Evolutionary conservation across 2,797 vertebrate genomes (phyloP).

Genomic region (Gymnodraco acuticeps): DNA sequence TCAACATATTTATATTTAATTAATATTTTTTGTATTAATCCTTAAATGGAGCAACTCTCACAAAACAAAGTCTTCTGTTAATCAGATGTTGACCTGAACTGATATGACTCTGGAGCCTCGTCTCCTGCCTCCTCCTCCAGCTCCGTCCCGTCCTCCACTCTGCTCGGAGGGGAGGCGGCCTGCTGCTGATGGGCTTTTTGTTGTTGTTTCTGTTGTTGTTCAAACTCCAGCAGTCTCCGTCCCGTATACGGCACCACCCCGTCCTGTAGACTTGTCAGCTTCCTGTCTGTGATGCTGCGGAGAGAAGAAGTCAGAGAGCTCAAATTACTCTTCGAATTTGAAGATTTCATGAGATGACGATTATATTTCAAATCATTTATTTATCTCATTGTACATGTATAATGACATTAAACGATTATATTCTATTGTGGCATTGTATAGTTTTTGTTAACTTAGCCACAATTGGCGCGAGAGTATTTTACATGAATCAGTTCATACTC

Average conservation of each 20-base stretch:
- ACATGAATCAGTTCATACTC: background rate
- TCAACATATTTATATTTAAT: too few species aligned
- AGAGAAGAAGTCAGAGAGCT: background rate
- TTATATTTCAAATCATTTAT: background rate
- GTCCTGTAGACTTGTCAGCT: constrained; percentile 73
- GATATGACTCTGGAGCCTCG: constrained; percentile 63
- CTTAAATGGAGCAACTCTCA: too few species aligned
- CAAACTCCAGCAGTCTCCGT: constrained; percentile 86
- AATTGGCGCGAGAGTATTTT: background rate
- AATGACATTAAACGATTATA: too few species aligned
- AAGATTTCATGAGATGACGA: background rate
- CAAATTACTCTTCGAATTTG: background rate
- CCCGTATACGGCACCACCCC: constrained; percentile 69
- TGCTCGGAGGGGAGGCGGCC: constrained; percentile 8
- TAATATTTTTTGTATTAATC: too few species aligned
- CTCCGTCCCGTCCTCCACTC: constrained; percentile 58
- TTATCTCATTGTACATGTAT: too few species aligned
- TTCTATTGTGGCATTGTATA: background rate
- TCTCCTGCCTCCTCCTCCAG: constrained; percentile 66
- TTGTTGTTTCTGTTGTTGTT: constrained; percentile 46
- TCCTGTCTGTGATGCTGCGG: constrained; percentile 87
- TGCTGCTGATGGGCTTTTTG: constrained; percentile 13
- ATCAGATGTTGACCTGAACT: constrained; percentile 75
- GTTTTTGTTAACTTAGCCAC: background rate
- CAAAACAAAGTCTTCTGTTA: too few species aligned